Percentiles rank a stretch among this genome's conserved stretches.
phyloP scores from a whole-genome alignment of 2,888 invertebrate genomes.

The Lepetodrilus schrolli region DNA sequence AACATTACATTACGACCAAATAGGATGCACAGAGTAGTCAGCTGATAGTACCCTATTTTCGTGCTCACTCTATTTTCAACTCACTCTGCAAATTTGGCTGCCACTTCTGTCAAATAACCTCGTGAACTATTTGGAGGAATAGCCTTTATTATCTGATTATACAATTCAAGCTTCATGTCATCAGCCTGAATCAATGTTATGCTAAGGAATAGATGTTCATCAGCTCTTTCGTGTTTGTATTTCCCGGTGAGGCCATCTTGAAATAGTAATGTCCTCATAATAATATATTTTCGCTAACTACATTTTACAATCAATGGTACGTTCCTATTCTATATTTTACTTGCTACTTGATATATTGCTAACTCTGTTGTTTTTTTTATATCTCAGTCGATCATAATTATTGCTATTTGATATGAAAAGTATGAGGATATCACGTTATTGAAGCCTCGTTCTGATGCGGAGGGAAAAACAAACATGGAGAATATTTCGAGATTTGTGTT shows the following conservation, averaged over 20 bases:
- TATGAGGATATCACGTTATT: not conserved
- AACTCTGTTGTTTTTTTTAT: too few species aligned
- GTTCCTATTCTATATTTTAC: too few species aligned
- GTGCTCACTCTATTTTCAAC: not conserved
- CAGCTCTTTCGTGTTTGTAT: conserved; percentile 50
- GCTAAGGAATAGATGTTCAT: not conserved
- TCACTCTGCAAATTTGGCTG: conserved; percentile 50
- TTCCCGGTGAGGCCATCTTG: conserved; percentile 13
- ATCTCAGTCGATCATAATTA: too few species aligned
- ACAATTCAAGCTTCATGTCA: conserved; percentile 32
- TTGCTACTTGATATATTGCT: too few species aligned
- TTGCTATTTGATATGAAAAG: not conserved
- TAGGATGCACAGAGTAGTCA: too few species aligned
- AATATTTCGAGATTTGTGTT: too few species aligned
- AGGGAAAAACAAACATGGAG: conserved; percentile 34
- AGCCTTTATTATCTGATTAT: conserved; percentile 53
- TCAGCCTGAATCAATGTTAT: not conserved
- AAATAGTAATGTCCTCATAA: not conserved
- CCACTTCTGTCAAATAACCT: conserved; percentile 48
- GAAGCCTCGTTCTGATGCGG: conserved; percentile 34
- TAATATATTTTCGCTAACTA: not conserved
- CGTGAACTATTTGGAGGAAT: conserved; percentile 52
- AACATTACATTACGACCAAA: not conserved
- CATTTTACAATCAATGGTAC: too few species aligned
- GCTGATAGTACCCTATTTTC: too few species aligned